A percentile compares a stretch with the other conserved stretches of the same genome.
Conservation (phyloP, 2,797 vertebrate species). For the Alfaro cultratus region DNA sequence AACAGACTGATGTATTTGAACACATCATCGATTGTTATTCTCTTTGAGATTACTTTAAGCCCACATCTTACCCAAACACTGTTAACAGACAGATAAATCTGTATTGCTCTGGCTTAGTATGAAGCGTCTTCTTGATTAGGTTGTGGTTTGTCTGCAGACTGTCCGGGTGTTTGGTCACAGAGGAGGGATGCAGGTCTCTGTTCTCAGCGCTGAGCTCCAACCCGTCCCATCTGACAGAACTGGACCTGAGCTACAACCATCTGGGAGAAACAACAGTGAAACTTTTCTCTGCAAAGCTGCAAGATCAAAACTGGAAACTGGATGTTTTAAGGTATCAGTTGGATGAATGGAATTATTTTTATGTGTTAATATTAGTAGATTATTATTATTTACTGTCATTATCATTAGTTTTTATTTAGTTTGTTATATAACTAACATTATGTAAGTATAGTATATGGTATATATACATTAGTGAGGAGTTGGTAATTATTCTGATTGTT, state of each 20-base stretch:
- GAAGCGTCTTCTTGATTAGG: neutral
- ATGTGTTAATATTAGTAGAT: no score
- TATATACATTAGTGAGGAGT: no score
- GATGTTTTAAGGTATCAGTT: slow-evolving; percentile 4
- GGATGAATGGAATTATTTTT: neutral
- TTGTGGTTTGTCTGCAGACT: neutral
- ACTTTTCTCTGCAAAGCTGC: neutral
- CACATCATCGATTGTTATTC: neutral
- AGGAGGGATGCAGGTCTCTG: slow-evolving; percentile 7
- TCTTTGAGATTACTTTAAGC: neutral
- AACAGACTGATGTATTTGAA: neutral
- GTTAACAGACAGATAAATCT: neutral
- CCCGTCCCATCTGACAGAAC: neutral
- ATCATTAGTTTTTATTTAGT: no score
- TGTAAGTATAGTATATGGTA: no score
- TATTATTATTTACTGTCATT: no score
- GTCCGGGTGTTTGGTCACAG: slow-evolving; percentile 9
- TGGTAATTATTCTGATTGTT: no score
- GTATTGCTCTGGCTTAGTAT: neutral
- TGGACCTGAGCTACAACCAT: slow-evolving; percentile 12
- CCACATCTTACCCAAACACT: neutral
- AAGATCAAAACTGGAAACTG: slow-evolving; percentile 6
- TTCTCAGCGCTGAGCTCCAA: slow-evolving; percentile 3
- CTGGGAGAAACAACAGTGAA: slow-evolving; percentile 1
- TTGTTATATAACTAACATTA: no score